These are phyloP conservation scores for Tricholaema leucomelas DNA, from an alignment of 2,113 vertebrate species.

Conservation along the genomic window DNA sequence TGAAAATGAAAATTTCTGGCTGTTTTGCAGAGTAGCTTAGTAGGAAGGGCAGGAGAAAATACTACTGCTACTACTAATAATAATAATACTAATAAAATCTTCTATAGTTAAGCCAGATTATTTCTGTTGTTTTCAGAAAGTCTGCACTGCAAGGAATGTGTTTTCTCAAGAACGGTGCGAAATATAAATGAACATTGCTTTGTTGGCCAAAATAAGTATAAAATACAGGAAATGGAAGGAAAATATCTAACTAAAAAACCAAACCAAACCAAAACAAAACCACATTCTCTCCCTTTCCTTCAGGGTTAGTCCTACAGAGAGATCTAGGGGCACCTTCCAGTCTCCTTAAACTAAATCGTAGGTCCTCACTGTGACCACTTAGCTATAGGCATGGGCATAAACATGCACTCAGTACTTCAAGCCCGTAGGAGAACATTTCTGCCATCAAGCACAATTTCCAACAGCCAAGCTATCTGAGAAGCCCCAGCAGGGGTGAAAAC, in stretches of 20 bases:
- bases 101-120: slow-evolving; percentile 23
- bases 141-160: background rate
- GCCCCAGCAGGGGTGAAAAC: slow-evolving; percentile 14
- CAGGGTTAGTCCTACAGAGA: background rate
- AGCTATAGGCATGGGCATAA: background rate
- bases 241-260: background rate
- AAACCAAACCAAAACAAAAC: no score
- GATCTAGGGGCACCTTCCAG: background rate
- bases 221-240: background rate
- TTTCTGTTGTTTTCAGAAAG: slow-evolving; percentile 46
- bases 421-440: background rate
- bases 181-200: background rate
- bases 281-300: background rate
- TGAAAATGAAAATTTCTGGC: slow-evolving; percentile 77
- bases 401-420: background rate
- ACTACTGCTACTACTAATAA: background rate
- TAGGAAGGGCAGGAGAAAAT: slow-evolving; percentile 41
- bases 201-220: slow-evolving; percentile 7
- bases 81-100: background rate
- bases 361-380: background rate
- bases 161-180: slow-evolving; percentile 13
- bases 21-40: slow-evolving; percentile 63
- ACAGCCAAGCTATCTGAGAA: background rate
- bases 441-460: background rate
- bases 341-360: accelerated